These are phyloP conservation scores for Chelonus formosanus DNA, from an alignment of 2,888 invertebrate species.

Conservation along the genomic window DNA sequence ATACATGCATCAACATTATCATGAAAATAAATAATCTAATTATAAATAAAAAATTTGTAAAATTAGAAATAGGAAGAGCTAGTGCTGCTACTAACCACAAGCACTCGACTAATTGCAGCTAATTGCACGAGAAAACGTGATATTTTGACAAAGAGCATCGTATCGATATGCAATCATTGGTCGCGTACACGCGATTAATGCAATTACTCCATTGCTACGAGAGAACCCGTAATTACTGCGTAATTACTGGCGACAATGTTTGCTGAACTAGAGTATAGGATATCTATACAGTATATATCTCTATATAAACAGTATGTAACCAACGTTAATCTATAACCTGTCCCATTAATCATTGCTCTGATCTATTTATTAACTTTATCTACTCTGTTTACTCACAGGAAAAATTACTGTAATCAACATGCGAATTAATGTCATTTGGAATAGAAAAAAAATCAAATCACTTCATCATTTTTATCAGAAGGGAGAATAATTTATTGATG, in stretches of 20 bases:
- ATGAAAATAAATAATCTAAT: too few relatives aligned
- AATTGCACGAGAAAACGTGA: conserved; percentile 28
- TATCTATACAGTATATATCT: conserved; percentile 3
- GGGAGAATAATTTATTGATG: too few relatives aligned
- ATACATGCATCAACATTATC: too few relatives aligned
- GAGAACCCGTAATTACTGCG: conserved; percentile 43
- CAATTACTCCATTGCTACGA: conserved; percentile 42
- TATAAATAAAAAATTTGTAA: too few relatives aligned
- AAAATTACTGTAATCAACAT: neutral
- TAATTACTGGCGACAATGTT: conserved; percentile 40
- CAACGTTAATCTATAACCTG: conserved; percentile 20
- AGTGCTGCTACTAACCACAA: neutral
- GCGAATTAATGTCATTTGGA: too few relatives aligned
- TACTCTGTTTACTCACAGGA: conserved; percentile 3
- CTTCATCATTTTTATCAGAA: too few relatives aligned
- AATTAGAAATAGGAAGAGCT: too few relatives aligned
- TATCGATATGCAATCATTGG: conserved; percentile 41
- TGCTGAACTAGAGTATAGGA: neutral
- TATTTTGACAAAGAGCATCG: conserved; percentile 31
- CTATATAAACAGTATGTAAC: conserved; percentile 5
- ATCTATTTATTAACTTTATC: too few relatives aligned
- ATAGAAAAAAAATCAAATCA: too few relatives aligned
- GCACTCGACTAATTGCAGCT: conserved; percentile 26
- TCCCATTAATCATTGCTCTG: conserved; percentile 17
- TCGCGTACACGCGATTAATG: conserved; percentile 40